Base-by-base conservation (phyloP, 1,140 invertebrate genomes). In the Drosophila kikkawai region DNA sequence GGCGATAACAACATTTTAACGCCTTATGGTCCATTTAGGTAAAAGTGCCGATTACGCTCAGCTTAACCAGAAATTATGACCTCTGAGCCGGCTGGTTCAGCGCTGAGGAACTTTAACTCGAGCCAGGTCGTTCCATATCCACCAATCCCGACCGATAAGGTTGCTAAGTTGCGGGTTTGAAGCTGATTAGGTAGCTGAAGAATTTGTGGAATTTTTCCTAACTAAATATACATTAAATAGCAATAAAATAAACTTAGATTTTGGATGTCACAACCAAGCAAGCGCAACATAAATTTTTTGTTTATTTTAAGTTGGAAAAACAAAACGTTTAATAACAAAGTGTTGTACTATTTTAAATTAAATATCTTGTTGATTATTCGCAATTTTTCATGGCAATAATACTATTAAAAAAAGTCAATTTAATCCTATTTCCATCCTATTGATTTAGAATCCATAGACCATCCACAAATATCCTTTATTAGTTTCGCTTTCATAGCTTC, bases 21-120 rank as follows among this genome's bases (percentile, higher is more conserved):
- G 85, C 85, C 85, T 82, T 85, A 90, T 90, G 86, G 86, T 82
- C 85, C 85, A 90, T 90, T 90, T 90, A 85, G 81, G 85, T 65
- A 82, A 91, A 90, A 90, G 82, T 90, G 85, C 79, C 85, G 87
- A 91, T 88, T 88, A 84, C 78, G 85, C 77, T 76, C 55, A 61
- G 86, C 79, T 90, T 90, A 90, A 90, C 81, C 61, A 85, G 82
- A 90, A 90, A 90, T 91, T 90, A 90, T 90, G 68, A 91, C 86
- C 85, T 64, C 58, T 65, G 80, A 59, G 83, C 65, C 60, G 73
- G 68, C 26, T 61, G 32, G 56, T 59, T 53, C 34, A 39, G 34
- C 36, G 36, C n/a, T n/a, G 37, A 19, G 70, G 29, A 75, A 66
- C 55, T 77, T 78, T 41, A 58, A 78, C 26, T 42, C 17, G 26